Base-by-base conservation (phyloP, 2,888 invertebrate genomes). In the Emmelina monodactyla region DNA sequence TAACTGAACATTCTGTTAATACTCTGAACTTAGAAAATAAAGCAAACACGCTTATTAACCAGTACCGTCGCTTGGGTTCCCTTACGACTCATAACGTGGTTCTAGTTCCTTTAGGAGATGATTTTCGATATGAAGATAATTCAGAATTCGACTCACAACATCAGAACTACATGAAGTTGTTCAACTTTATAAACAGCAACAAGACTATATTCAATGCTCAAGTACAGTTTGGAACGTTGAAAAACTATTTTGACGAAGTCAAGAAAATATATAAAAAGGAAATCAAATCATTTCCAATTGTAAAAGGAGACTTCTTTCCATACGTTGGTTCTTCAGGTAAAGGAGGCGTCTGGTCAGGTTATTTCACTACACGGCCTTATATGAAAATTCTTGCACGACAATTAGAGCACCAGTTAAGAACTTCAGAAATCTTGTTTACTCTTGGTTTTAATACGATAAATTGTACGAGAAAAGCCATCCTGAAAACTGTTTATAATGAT, bases 321-420 rank as follows among this genome's bases (percentile, higher is more conserved):
- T 98, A 98, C 67, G 92, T 95, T 42, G 92, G 92, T 55, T 89
- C 92, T 22, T 94, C 95, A 61, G 94, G 94, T 0, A 83, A 92
- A 36, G 94, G 95, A 0, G 94, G 95, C 0, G 97, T 97, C 63
- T 98, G 98, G 98, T 95, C 94, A 2, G 98, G 98, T 0, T 98
- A 95, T 66, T 98, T 86, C 64, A 94, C 95, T 0, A 97, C 97
- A 0, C 80, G 93, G 12, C 93, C 93, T 0, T 92, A 89, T 54
- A 85, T 91, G 73, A 94, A 93, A 64, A 85, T 92, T n/a, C 71
- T 94, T 38, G 88, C 94, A 61, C 81, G 91, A 0, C 91, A 94
- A 56, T 76, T 95, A 33, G 94, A 95, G 61, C 87, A 89, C 44
- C 89, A 88, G 53, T 73, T 95, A 4, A 78, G 94, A 32, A 85